These are phyloP conservation scores for Scelioninae gen. 1 DNA, from an alignment of 2,888 invertebrate genomes.

Conservation along the genomic window DNA sequence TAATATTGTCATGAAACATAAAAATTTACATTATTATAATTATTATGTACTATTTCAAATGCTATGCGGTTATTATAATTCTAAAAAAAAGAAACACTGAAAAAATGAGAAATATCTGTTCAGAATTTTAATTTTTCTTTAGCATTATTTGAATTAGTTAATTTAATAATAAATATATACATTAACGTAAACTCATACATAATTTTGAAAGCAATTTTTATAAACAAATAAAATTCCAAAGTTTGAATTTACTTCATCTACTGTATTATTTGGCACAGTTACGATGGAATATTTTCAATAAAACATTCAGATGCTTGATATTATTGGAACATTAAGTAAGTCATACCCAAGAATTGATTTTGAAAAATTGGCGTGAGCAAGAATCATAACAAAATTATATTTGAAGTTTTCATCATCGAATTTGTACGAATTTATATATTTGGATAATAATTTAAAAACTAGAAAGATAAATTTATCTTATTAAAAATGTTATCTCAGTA, in stretches of 20 bases:
- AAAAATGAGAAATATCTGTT: neutral
- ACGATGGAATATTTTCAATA: constrained; percentile 16
- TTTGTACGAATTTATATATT: no score
- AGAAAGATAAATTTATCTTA: no score
- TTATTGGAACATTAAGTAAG: constrained; percentile 12
- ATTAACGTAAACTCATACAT: no score
- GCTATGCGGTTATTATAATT: no score
- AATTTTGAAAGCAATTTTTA: no score
- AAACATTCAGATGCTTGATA: neutral
- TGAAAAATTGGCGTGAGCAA: constrained; percentile 12
- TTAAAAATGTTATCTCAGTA: no score
- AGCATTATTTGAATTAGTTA: no score
- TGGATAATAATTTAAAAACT: no score
- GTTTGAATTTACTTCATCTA: neutral
- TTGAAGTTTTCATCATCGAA: no score
- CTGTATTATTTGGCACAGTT: constrained; percentile 13
- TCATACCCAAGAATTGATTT: constrained; percentile 9
- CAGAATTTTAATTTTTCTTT: no score
- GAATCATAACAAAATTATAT: neutral
- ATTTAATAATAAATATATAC: no score
- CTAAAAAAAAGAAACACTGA: neutral
- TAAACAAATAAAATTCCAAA: neutral
- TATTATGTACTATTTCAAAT: neutral
- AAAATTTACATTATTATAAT: neutral
- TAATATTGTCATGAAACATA: neutral